Base-by-base conservation (phyloP, 1,140 invertebrate species). In the Drosophila sechellia region DNA sequence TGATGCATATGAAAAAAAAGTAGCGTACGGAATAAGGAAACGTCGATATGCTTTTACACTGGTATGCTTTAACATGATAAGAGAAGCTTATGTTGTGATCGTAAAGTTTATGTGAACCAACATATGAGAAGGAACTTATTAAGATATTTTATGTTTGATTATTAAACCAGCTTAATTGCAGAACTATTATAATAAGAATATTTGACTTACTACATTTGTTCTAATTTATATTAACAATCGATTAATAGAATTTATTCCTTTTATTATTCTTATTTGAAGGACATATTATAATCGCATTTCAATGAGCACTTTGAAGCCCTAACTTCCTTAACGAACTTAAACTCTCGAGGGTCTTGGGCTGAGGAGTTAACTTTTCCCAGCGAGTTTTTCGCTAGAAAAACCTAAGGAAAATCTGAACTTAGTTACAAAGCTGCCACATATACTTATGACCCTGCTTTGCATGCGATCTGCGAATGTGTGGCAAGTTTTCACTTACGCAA, bases 401-500 rank as follows among this genome's bases (percentile, higher is more conserved):
- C 39, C 35, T 55, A 74, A 43, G 57, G 39, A 74, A 74, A 75
- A 34, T 64, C 40, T 56, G 45, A 52, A 57, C 46, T 75, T 74
- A 73, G 57, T 64, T 74, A 74, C 59, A 74, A 65, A 65, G 57
- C 69, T 63, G 57, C 22, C 46, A 60, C 39, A 61, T 56, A 43
- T 55, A 55, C 34, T 31, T 64, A 69, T 35, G 35, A n/a, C 48
- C 42, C 63, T 68, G 64, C 66, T 70, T 70, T 73, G 54, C 54
- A 73, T 72, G 71, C 73, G 53, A 75, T 61, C 66, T 65, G 64
- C 34, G 57, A 69, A 46, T 60, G 63, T 63, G 71, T 58, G 46
- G 69, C 64, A 81, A 83, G 75, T 79, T 79, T 84, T 84, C 80
- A 84, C 71, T 79, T 84, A 84, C 58, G 66, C 61, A 79, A 75